Evolutionary conservation across 1,140 invertebrate species (phyloP), one percentile per base, ranked within the genome.

Genomic region (Cydia splendana): DNA sequence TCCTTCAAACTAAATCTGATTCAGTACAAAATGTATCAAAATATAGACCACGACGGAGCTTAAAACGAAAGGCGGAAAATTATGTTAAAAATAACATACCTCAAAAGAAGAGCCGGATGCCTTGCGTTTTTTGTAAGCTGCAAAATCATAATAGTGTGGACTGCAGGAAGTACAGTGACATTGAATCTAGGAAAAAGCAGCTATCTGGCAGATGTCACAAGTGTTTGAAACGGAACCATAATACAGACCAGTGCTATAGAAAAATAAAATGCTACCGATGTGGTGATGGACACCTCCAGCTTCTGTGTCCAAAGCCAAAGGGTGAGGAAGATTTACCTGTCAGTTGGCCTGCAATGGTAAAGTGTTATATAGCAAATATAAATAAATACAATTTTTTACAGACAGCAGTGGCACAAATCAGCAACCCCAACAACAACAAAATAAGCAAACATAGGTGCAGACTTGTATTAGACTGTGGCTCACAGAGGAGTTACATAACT

Each of bases 401-500:
- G 51, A 75, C 74, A 12, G 74, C 74, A 24, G 28, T 30, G 45
- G 24, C n/a, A 75, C 18, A 24, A 20, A 28, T 75, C 4, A 75
- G 15, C 18, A 34, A 24, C 15, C 34, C n/a, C 24, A 24, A 24
- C 12, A 74, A 74, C 71, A 45, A 24, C 4, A 42, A 74, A 38
- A 30, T 13, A 18, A 18, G 2, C n/a, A 38, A 38, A 38, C 5
- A 6, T 38, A 75, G 57, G 15, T 42, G 75, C 34, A n/a, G 75
- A 13, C 15, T 69, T 9, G 38, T 76, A 2, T 15, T 76, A 4
- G 75, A 76, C 30, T 28, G 18, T 48, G 57, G 75, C 10, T 34
- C 13, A 30, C 75, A 34, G 45, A 12, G 30, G 2, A 53, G 75
- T 65, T 65, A 62, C n/a, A 3, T 42, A 7, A 67, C 2, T 51